phyloP scores from a whole-genome alignment of 1,140 invertebrate species.

The Xylocopa sonorina region DNA sequence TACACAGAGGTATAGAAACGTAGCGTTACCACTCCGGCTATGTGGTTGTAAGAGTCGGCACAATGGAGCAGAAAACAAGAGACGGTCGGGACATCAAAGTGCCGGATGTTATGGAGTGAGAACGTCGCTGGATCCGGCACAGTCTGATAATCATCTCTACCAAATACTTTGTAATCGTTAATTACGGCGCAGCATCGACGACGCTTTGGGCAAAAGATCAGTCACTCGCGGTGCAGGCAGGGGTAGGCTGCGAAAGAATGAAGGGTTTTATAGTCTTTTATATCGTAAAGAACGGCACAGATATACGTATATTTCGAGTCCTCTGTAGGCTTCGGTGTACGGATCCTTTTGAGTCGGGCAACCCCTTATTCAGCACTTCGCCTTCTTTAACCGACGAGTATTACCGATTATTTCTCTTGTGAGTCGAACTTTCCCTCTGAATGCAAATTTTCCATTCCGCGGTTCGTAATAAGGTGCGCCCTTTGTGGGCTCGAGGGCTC shows the following conservation, averaged over 20 bases:
- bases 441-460: slow-evolving; percentile 37
- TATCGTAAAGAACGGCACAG: slow-evolving; percentile 52
- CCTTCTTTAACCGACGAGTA: slow-evolving; percentile 61
- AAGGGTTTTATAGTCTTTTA: slow-evolving; percentile 58
- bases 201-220: slow-evolving; percentile 58
- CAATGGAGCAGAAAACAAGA: slow-evolving; percentile 78
- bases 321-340: slow-evolving; percentile 48
- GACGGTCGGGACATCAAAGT: slow-evolving; percentile 75
- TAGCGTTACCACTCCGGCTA: neutral
- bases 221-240: slow-evolving; percentile 18
- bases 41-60: slow-evolving; percentile 61
- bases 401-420: slow-evolving; percentile 62
- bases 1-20: slow-evolving; percentile 3
- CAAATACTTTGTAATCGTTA: slow-evolving; percentile 82
- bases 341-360: slow-evolving; percentile 57
- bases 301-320: slow-evolving; percentile 48
- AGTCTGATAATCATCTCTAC: slow-evolving; percentile 81
- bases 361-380: slow-evolving; percentile 62
- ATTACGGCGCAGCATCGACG: slow-evolving; percentile 74
- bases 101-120: slow-evolving; percentile 79
- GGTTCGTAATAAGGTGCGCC: slow-evolving; percentile 43
- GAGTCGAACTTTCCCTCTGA: slow-evolving; percentile 35
- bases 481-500: slow-evolving; percentile 37
- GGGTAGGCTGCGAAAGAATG: neutral
- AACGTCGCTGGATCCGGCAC: slow-evolving; percentile 76